Evolutionary conservation across 2,888 invertebrate species (phyloP), one percentile per base, ranked within the genome.

Genomic region (Drosophila subquinaria): DNA sequence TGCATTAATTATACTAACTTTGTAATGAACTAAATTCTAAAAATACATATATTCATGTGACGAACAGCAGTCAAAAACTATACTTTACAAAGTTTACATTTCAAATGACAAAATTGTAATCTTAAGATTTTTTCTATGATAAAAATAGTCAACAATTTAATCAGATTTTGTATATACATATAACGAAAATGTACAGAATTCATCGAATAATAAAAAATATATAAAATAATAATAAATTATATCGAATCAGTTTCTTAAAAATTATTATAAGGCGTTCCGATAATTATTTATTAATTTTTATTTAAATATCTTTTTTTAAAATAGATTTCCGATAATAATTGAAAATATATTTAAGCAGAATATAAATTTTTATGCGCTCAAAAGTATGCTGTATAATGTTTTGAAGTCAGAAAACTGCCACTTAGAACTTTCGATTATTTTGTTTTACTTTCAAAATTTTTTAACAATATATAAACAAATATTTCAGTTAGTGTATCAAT

Each of bases 401-500:
- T 45, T 27, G 1, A 27, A 27, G 5, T 27, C 27, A 6, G 6
- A 27, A 17, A 42, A 42, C 3, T 42, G 10, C 3, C 6, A 27
- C 5, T 27, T 5, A 27, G 0, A 27, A 27, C 27, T 20, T 10
- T 11, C 9, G 11, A 5, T 20, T 8, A 3, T 47, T 30, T 11
- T 2, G 10, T 33, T 1, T 50, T 50, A 2, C 3, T 5, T 27
- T 9, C 0, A 15, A n/a, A 8, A 30, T 20, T 13, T n/a, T 4
- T 38, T 38, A 30, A 13, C 10, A 0, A 0, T 10, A 36, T 3
- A 30, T 4, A 8, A 38, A 2, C 4, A 11, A 23, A 27, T 40
- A 15, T 38, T 0, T 36, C 9, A 1, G 48, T 36, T 15, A 81
- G 84, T 8, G 84, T 70, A 79, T 55, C 1, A 0, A 35, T 0